Evolutionary conservation across 2,113 vertebrate species (phyloP), one percentile per base, ranked within the genome.

Genomic region (Chloebia gouldiae): DNA sequence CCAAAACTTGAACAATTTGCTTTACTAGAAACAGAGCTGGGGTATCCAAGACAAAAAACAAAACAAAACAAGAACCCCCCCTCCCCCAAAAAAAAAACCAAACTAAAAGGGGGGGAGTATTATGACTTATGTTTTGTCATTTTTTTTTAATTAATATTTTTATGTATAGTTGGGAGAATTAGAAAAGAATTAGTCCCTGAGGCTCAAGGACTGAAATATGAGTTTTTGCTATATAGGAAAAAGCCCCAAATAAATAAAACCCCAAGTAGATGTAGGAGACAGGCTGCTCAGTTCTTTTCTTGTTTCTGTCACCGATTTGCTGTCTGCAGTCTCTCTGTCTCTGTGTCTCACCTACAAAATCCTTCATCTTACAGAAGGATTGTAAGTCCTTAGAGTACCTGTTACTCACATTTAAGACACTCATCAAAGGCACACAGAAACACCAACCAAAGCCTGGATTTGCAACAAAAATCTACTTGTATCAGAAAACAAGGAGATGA

Each of bases 51-150:
- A 70, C 49, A 45, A 11, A 42, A 42, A 17, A 42, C 39, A 57
- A 24, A 4, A 7, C 12, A 24, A 24, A 57, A 31, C 7, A 33
- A n/a, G 20, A 20, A 21, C 28, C 12, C 7, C 40, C 39, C 10
- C 39, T 21, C 30, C 8, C 19, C 15, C 15, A 27, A 30, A 23
- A n/a, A 54, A 16, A 6, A 56, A 9, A 45, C n/a, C n/a, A n/a
- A n/a, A n/a, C n/a, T n/a, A 45, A 13, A 7, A 8, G 4, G 15
- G 7, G 9, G 4, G 13, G 3, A 1, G 2, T 4, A 20, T 73
- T 70, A 35, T 51, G 27, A 90, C 27, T 23, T 64, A 3, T 7
- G 5, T 53, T 64, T 13, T 53, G 14, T 51, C 2, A 11, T 76
- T 90, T 76, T 10, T 51, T 93, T n/a, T 60, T 28, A 51, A 44